Evolutionary conservation across 2,888 invertebrate species (phyloP).

Genomic region (Melinaea menophilus): DNA sequence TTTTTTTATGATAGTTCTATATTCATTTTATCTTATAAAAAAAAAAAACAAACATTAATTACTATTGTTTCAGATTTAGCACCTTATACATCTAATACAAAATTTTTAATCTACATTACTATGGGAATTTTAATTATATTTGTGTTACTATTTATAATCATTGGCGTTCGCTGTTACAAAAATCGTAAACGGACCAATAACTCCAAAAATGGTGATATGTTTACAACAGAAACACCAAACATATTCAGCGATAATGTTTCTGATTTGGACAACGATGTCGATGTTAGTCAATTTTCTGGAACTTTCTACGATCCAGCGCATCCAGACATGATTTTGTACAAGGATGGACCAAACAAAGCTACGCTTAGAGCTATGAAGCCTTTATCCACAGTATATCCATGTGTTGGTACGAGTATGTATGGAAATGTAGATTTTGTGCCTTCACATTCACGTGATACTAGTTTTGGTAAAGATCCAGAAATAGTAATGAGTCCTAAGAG

Average conservation of each 20-base stretch:
- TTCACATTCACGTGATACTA: slow-evolving; percentile 48
- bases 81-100: slow-evolving; percentile 28
- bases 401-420: slow-evolving; percentile 65
- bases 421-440: slow-evolving; percentile 63
- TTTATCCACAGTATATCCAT: slow-evolving; percentile 66
- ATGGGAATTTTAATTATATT: slow-evolving; percentile 27
- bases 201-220: slow-evolving; percentile 69
- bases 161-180: slow-evolving; percentile 52
- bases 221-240: slow-evolving; percentile 66
- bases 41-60: too few relatives aligned
- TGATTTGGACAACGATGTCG: slow-evolving; percentile 67
- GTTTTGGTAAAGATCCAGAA: slow-evolving; percentile 54
- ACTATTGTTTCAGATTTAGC: slow-evolving; percentile 39
- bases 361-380: slow-evolving; percentile 69
- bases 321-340: slow-evolving; percentile 71
- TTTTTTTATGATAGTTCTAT: too few relatives aligned
- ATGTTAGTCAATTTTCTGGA: slow-evolving; percentile 69
- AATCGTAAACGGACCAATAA: slow-evolving; percentile 43
- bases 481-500: slow-evolving; percentile 66
- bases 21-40: too few relatives aligned
- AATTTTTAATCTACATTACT: slow-evolving; percentile 32
- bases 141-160: slow-evolving; percentile 24
- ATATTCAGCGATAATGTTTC: slow-evolving; percentile 66
- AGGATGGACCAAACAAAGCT: slow-evolving; percentile 60
- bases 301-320: slow-evolving; percentile 69